Evolutionary conservation across 1,140 invertebrate species (phyloP).

Genomic region (Drosophila bocqueti): DNA sequence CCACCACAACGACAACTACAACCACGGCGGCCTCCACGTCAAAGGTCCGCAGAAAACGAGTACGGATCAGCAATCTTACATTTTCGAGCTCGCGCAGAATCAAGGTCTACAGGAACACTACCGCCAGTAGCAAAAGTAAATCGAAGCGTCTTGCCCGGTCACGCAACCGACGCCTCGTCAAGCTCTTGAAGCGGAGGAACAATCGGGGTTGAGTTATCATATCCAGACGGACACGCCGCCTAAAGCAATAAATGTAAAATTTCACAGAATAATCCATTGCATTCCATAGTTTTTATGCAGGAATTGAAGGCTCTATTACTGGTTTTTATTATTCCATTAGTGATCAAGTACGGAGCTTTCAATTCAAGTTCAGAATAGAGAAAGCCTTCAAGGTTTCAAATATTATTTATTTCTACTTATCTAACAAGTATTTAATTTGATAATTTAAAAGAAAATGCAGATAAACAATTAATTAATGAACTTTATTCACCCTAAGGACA

Average conservation of each 20-base stretch:
- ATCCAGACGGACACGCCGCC: not conserved
- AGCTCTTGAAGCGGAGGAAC: conserved; percentile 2
- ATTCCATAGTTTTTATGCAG: not conserved
- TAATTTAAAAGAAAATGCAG: not conserved
- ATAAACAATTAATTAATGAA: not conserved
- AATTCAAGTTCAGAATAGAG: not conserved
- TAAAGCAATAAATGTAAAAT: conserved; percentile 23
- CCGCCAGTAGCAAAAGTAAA: not conserved
- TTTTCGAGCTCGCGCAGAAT: conserved; percentile 2
- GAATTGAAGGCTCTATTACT: not conserved
- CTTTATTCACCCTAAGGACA: not conserved
- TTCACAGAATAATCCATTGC: not conserved
- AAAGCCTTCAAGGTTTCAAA: not conserved
- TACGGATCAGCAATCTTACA: conserved; percentile 1
- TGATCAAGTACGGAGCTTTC: not conserved
- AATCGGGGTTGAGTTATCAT: conserved; percentile 4
- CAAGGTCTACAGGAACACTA: not conserved
- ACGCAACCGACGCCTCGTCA: not conserved
- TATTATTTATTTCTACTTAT: not conserved
- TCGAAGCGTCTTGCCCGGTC: not conserved
- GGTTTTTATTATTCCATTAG: not conserved
- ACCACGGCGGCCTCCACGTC: conserved; percentile 2
- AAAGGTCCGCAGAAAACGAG: conserved; percentile 2
- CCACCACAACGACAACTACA: conserved; percentile 28
- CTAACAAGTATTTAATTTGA: not conserved